phyloP scores from a whole-genome alignment of 2,797 vertebrate species.

The Chiroxiphia lanceolata region DNA sequence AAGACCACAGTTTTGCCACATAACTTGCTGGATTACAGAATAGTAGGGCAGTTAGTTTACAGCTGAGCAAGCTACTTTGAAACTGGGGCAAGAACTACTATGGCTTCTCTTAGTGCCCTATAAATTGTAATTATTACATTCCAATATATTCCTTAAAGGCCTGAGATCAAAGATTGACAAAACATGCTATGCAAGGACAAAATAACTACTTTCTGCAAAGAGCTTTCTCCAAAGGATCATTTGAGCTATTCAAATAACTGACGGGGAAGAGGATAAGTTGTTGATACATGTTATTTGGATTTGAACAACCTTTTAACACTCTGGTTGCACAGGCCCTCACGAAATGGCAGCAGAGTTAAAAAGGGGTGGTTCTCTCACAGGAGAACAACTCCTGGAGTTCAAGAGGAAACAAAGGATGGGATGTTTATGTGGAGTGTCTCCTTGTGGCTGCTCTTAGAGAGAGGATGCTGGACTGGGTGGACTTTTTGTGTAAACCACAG shows the following conservation, averaged over 20 bases:
- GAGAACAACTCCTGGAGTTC: neutral
- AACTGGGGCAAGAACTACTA: neutral
- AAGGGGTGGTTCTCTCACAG: neutral
- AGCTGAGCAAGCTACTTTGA: neutral
- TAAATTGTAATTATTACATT: neutral
- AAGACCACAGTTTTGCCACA: neutral
- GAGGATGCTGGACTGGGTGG: neutral
- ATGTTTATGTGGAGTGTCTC: neutral
- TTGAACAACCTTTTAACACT: neutral
- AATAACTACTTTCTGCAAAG: neutral
- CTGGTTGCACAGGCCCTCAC: neutral
- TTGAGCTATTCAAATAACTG: neutral
- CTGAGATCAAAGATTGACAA: neutral
- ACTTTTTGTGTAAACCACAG: neutral
- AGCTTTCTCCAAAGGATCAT: neutral
- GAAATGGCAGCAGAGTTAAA: neutral
- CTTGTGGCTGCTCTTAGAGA: neutral
- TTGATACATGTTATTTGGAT: neutral
- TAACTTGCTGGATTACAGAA: neutral
- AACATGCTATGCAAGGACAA: neutral
- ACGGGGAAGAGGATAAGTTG: neutral
- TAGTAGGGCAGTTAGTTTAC: neutral
- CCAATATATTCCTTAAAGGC: neutral
- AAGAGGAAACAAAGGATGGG: neutral
- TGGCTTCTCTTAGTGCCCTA: neutral